These are phyloP conservation scores for Chaitophorus viminalis DNA, from an alignment of 2,888 invertebrate species.

Conservation along the genomic window DNA sequence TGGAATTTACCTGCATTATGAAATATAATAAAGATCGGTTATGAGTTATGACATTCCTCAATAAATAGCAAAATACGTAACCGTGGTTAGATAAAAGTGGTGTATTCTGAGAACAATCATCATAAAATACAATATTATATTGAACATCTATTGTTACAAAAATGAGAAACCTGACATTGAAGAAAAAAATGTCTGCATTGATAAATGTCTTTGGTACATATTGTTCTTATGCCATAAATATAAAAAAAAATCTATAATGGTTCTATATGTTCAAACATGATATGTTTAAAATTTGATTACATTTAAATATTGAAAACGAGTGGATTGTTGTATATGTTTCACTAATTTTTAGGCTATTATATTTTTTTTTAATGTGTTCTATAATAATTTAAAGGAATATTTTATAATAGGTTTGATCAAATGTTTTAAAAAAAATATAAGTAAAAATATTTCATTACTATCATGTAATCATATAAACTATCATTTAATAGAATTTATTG, in stretches of 20 bases:
- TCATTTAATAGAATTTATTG: no score
- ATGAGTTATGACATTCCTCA: background rate
- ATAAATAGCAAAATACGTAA: background rate
- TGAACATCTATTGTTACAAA: background rate
- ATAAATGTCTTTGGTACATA: background rate
- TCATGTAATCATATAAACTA: no score
- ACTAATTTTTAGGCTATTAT: no score
- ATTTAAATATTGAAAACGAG: background rate
- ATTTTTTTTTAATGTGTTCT: no score
- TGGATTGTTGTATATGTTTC: background rate
- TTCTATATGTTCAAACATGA: background rate
- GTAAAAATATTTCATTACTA: no score
- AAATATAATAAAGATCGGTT: background rate
- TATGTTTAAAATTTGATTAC: background rate
- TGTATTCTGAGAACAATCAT: background rate
- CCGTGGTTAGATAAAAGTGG: background rate
- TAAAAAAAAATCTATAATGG: background rate
- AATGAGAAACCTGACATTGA: background rate
- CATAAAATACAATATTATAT: background rate
- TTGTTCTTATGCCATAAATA: background rate
- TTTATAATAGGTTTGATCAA: no score
- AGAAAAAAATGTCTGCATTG: background rate
- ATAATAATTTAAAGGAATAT: no score
- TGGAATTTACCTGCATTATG: background rate
- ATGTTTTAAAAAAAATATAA: no score